A percentile compares a stretch with the other conserved stretches of the same genome.
Evolutionary conservation across 2,888 invertebrate species (phyloP).

Genomic region (Luffia ferchaultella): DNA sequence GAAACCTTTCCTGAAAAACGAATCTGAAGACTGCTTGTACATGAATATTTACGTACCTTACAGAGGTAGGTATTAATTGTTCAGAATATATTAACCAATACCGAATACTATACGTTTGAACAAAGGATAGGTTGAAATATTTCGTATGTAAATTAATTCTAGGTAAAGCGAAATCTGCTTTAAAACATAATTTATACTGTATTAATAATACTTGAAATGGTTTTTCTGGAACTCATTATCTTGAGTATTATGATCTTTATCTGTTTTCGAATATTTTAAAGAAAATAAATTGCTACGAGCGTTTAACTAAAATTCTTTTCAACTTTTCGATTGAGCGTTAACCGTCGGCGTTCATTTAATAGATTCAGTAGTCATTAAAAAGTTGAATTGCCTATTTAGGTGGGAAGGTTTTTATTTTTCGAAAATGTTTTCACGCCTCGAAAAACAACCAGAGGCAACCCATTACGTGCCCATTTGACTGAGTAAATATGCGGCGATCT

Average conservation of each 20-base stretch:
- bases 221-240: not conserved
- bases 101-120: too few relatives aligned
- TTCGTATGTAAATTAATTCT: not conserved
- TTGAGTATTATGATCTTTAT: not conserved
- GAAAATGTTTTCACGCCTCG: not conserved
- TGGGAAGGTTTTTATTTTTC: not conserved
- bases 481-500: not conserved
- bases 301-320: not conserved
- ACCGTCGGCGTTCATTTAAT: not conserved
- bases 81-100: not conserved
- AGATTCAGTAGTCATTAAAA: conserved; percentile 21
- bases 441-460: not conserved
- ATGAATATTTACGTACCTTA: conserved; percentile 92
- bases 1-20: conserved; percentile 72
- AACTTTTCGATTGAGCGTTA: conserved; percentile 2
- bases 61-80: conserved; percentile 69
- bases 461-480: not conserved
- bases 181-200: not conserved
- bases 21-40: conserved; percentile 89
- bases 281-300: not conserved
- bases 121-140: too few relatives aligned
- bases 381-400: conserved; percentile 32
- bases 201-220: not conserved
- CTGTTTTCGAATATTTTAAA: not conserved
- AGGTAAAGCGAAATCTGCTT: not conserved